Conservation (phyloP, 2,797 vertebrate genomes). For the Siniperca undulata region DNA sequence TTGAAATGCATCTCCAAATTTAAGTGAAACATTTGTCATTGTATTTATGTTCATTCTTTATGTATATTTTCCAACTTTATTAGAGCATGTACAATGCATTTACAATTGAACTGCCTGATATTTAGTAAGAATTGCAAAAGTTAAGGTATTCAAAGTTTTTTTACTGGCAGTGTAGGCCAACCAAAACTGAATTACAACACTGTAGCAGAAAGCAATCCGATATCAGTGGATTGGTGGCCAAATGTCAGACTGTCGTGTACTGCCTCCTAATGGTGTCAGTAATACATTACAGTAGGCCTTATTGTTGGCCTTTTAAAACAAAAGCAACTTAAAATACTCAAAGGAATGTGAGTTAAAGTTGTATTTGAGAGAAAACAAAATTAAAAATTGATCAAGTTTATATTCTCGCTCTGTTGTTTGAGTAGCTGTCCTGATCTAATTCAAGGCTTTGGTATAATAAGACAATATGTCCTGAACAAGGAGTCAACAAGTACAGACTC, state of each 20-base stretch:
- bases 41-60: background rate
- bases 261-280: slow-evolving; percentile 42
- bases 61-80: background rate
- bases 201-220: background rate
- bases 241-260: background rate
- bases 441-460: background rate
- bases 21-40: background rate
- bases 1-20: background rate
- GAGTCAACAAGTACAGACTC: background rate
- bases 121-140: background rate
- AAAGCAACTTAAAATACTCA: background rate
- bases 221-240: background rate
- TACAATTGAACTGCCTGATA: background rate
- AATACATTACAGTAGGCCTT: slow-evolving; percentile 4
- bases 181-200: background rate
- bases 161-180: background rate
- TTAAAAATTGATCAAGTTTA: background rate
- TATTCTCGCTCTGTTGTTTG: background rate
- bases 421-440: background rate
- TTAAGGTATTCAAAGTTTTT: background rate
- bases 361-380: background rate
- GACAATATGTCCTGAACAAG: background rate
- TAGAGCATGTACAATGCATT: background rate
- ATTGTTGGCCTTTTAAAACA: background rate
- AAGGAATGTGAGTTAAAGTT: background rate